Conservation (phyloP, 1,140 invertebrate genomes). For the Euwallacea fornicatus region DNA sequence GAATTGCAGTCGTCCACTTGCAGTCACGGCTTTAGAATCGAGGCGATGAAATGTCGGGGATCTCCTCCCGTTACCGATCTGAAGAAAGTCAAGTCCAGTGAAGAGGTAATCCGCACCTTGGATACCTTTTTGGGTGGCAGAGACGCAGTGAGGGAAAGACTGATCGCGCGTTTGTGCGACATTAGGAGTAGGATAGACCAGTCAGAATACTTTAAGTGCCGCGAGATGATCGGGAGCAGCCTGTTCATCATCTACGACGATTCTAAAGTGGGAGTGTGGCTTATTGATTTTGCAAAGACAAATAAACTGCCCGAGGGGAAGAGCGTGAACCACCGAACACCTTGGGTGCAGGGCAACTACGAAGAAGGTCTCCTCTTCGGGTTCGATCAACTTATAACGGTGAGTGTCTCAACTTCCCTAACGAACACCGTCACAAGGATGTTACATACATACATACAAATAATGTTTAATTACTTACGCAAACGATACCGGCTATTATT, state of each 20-base stretch:
- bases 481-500: conserved; percentile 5
- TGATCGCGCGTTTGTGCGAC: conserved; percentile 74
- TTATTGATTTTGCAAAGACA: conserved; percentile 97
- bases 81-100: conserved; percentile 73
- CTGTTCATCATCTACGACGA: conserved; percentile 93
- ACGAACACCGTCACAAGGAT: too few species aligned
- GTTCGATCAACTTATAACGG: conserved; percentile 79
- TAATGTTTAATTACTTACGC: not conserved
- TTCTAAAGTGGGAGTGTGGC: conserved; percentile 83
- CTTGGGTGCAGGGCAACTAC: conserved; percentile 88
- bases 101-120: conserved; percentile 79
- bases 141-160: conserved; percentile 65
- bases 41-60: conserved; percentile 87
- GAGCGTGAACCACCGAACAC: conserved; percentile 71
- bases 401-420: conserved; percentile 43
- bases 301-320: conserved; percentile 70
- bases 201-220: conserved; percentile 83
- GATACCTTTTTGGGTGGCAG: conserved; percentile 74
- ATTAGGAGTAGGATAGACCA: conserved; percentile 79
- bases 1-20: conserved; percentile 92
- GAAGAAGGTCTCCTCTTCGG: conserved; percentile 93
- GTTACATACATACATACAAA: not conserved
- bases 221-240: conserved; percentile 95
- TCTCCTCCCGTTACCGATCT: conserved; percentile 73
- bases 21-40: conserved; percentile 91